Conservation (phyloP, 2,888 invertebrate species). For the Pristionchus entomophagus region DNA sequence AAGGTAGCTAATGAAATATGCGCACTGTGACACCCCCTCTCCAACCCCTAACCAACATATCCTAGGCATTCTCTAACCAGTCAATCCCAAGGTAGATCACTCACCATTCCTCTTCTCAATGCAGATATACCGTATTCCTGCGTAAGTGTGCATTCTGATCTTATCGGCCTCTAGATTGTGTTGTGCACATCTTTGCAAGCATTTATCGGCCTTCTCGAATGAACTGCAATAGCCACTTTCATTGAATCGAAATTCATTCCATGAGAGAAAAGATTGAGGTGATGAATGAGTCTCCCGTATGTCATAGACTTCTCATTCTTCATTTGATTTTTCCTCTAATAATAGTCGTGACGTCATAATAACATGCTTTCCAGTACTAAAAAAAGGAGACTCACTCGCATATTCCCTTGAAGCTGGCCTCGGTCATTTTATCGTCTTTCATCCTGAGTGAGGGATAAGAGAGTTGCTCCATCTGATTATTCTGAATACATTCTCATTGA, state of each 20-base stretch:
- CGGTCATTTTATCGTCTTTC: conserved; percentile 52
- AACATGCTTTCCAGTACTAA: too few species aligned
- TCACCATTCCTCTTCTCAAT: conserved; percentile 63
- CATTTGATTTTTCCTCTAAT: too few species aligned
- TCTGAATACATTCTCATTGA: not conserved
- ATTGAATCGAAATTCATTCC: too few species aligned
- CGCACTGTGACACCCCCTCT: not conserved
- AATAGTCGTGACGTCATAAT: too few species aligned
- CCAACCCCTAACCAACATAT: not conserved
- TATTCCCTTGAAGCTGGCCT: conserved; percentile 61
- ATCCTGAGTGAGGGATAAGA: conserved; percentile 36
- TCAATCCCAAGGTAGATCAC: not conserved
- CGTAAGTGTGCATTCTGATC: conserved; percentile 58
- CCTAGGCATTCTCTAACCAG: too few species aligned
- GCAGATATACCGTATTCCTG: conserved; percentile 67
- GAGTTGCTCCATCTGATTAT: conserved; percentile 9
- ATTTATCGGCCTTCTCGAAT: conserved; percentile 62
- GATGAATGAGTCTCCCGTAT: too few species aligned
- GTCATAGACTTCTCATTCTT: too few species aligned
- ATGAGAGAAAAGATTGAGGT: too few species aligned
- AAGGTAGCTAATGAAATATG: not conserved
- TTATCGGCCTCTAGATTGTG: not conserved
- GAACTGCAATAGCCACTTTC: conserved; percentile 54
- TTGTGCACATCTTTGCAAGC: conserved; percentile 60
- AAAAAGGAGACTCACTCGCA: conserved; percentile 59